Percentiles rank a stretch among this genome's conserved stretches.
Conservation (phyloP, 2,113 vertebrate genomes). For the Aix galericulata region DNA sequence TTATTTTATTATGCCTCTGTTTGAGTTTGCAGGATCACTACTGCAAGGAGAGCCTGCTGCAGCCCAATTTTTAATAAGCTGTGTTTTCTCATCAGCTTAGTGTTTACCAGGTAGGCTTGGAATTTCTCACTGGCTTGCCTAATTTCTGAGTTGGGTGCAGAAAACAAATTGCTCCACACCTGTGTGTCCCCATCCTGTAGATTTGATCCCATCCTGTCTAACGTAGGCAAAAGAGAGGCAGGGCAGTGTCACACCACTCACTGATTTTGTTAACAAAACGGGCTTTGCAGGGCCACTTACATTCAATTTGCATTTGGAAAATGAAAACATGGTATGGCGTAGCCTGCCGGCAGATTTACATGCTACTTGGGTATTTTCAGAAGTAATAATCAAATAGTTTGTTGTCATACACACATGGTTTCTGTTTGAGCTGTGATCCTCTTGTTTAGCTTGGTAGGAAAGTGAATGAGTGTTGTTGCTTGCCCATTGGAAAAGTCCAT, state of each 20-base stretch:
- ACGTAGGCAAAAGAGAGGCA: not conserved
- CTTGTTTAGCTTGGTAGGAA: slow-evolving; percentile 7
- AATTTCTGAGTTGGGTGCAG: not conserved
- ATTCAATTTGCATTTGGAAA: slow-evolving; percentile 58
- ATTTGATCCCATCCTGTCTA: not conserved
- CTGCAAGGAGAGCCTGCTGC: slow-evolving; percentile 14
- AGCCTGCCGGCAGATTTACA: not conserved
- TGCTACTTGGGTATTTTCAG: slow-evolving; percentile 13
- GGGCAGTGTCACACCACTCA: not conserved
- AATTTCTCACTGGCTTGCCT: not conserved
- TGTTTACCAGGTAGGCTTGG: not conserved
- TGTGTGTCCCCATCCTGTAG: not conserved
- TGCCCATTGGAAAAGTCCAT: not conserved
- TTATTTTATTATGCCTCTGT: slow-evolving; percentile 53
- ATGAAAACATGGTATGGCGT: not conserved
- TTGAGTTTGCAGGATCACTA: slow-evolving; percentile 1
- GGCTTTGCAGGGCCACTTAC: slow-evolving; percentile 29
- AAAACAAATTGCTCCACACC: not conserved
- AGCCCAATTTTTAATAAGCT: not conserved
- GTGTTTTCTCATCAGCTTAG: not conserved
- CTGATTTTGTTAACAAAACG: slow-evolving; percentile 55
- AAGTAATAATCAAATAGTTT: slow-evolving; percentile 33
- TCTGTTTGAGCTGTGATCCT: slow-evolving; percentile 4
- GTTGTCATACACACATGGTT: not conserved
- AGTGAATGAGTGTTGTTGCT: slow-evolving; percentile 16